phyloP scores from a whole-genome alignment of 2,797 vertebrate genomes.

The Crocidura indochinensis region DNA sequence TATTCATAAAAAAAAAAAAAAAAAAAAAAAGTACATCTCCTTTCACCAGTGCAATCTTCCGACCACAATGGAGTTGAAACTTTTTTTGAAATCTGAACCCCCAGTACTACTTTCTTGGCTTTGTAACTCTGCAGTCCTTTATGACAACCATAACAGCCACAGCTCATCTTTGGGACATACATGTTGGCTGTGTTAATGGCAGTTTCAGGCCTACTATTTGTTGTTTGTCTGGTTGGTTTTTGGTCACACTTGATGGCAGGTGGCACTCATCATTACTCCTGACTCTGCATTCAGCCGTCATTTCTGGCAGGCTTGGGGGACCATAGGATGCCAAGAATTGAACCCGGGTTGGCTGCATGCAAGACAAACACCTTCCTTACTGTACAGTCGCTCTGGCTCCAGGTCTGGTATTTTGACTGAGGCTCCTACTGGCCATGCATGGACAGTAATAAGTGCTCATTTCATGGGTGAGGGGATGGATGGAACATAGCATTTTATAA shows the following conservation, averaged over 20 bases:
- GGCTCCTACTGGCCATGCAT: rapidly evolving
- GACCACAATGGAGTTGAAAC: neutral
- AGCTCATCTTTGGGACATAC: neutral
- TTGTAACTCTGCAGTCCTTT: neutral
- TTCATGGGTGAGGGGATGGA: neutral
- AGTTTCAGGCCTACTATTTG: neutral
- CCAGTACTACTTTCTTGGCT: neutral
- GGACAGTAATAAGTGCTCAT: neutral
- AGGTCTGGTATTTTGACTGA: neutral
- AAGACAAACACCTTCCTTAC: no score
- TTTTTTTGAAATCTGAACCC: conserved; percentile 37
- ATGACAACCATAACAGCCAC: neutral
- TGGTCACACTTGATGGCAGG: no score
- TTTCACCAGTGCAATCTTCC: no score
- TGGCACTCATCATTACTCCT: no score
- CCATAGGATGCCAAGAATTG: no score
- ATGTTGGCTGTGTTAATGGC: no score
- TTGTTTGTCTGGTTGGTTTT: neutral
- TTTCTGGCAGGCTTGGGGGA: no score
- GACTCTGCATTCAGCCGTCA: no score
- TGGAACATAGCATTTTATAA: neutral
- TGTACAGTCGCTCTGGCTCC: neutral
- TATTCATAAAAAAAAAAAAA: no score
- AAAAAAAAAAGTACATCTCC: no score
- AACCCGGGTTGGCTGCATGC: no score